A percentile compares a stretch with the other conserved stretches of the same genome.
Evolutionary conservation across 2,113 vertebrate species (phyloP).

Genomic region (Pavo muticus): DNA sequence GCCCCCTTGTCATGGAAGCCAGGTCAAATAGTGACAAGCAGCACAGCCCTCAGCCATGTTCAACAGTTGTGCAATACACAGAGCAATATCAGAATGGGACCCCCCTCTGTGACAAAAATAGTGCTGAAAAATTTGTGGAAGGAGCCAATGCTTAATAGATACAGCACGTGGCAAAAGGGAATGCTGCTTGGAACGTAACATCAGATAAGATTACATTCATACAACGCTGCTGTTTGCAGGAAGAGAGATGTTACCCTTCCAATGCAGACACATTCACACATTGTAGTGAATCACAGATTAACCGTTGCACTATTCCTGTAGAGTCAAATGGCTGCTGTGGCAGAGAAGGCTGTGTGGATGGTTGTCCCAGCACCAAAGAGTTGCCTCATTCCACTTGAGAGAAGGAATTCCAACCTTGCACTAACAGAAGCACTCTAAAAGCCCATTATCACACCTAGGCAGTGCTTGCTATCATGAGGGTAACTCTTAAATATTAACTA

Average conservation of each 20-base stretch:
- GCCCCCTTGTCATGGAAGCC: too few species aligned
- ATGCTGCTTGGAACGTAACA: neutral
- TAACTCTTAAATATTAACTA: neutral
- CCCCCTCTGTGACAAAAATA: conserved; percentile 25
- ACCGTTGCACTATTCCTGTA: neutral
- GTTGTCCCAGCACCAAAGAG: neutral
- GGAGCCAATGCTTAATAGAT: conserved; percentile 4
- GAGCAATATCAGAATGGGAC: conserved; percentile 15
- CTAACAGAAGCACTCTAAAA: neutral
- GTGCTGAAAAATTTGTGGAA: conserved; percentile 12
- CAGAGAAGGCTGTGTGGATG: neutral
- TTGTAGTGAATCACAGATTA: conserved; percentile 37
- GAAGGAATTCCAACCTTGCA: neutral
- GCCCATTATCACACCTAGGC: neutral
- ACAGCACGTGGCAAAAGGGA: neutral
- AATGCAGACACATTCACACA: neutral
- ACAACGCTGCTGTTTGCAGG: neutral
- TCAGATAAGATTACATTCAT: conserved; percentile 5
- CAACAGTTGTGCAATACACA: conserved; percentile 9
- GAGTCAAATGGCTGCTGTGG: neutral
- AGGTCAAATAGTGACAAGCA: neutral
- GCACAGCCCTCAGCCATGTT: neutral
- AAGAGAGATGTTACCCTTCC: neutral
- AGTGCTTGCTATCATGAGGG: neutral
- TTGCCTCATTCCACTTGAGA: conserved; percentile 7